Percentiles rank a stretch among this genome's conserved stretches.
Conservation (phyloP, 53 echinoderm and acorn worm genomes). For the Zoroaster sp. region DNA sequence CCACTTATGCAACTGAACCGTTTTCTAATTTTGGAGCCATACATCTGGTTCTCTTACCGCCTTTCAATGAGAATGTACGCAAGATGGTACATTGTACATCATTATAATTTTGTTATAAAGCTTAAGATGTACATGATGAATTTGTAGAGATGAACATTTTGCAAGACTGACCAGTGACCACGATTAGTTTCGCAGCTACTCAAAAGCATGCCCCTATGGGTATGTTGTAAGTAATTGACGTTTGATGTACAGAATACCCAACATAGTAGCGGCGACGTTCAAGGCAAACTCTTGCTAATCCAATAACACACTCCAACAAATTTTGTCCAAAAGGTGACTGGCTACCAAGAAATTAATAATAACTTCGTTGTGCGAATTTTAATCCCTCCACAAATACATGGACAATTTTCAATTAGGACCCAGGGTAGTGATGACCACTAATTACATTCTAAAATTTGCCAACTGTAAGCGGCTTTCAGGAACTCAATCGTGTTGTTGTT, state of each 20-base stretch:
- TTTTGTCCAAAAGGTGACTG: neutral
- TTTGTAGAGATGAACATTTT: neutral
- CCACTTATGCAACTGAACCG: neutral
- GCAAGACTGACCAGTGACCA: neutral
- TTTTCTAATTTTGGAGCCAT: too few relatives aligned
- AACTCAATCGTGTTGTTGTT: conserved; percentile 1
- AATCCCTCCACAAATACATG: neutral
- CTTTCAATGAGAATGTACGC: too few relatives aligned
- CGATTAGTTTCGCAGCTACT: neutral
- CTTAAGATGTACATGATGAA: neutral
- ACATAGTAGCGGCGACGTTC: neutral
- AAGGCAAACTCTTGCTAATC: neutral
- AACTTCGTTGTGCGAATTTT: neutral
- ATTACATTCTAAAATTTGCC: neutral
- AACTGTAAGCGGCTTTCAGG: neutral
- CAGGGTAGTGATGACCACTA: neutral
- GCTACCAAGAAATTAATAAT: neutral
- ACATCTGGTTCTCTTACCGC: too few relatives aligned
- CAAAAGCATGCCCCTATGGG: neutral
- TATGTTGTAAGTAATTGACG: neutral
- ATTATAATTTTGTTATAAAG: neutral
- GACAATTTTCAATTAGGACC: conserved; percentile 10
- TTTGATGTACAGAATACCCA: neutral
- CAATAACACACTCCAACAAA: neutral
- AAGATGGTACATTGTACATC: too few relatives aligned